Evolutionary conservation across 2,888 invertebrate species (phyloP).

Genomic region (Sipha maydis): DNA sequence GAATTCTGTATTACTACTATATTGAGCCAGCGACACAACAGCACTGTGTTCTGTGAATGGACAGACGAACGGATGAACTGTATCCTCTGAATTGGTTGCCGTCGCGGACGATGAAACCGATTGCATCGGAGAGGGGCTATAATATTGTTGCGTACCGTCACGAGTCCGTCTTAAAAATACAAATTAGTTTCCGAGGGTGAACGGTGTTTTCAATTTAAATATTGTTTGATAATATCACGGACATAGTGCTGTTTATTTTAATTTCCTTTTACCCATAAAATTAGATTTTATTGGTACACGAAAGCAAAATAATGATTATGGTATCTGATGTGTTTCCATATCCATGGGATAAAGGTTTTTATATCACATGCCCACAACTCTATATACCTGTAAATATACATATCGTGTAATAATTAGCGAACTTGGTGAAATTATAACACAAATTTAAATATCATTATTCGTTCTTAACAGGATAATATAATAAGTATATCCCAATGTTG

Average conservation of each 20-base stretch:
- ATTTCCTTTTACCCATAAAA: not conserved
- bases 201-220: not conserved
- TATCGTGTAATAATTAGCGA: not conserved
- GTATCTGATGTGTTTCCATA: not conserved
- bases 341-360: too few relatives aligned
- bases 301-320: not conserved
- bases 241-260: not conserved
- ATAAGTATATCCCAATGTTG: not conserved
- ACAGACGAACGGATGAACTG: slow-evolving; percentile 42
- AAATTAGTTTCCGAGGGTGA: slow-evolving; percentile 6
- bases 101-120: not conserved
- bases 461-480: not conserved
- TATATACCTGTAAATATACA: not conserved
- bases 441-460: not conserved
- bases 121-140: slow-evolving; percentile 7
- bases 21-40: slow-evolving; percentile 23
- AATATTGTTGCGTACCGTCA: not conserved
- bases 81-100: slow-evolving; percentile 20
- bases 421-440: not conserved
- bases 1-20: not conserved
- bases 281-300: not conserved
- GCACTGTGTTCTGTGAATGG: slow-evolving; percentile 28
- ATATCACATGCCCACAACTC: not conserved
- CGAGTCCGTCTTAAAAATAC: not conserved
- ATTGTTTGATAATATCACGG: not conserved